phyloP scores from a whole-genome alignment of 2,888 invertebrate genomes.

The Campoletis raptor region DNA sequence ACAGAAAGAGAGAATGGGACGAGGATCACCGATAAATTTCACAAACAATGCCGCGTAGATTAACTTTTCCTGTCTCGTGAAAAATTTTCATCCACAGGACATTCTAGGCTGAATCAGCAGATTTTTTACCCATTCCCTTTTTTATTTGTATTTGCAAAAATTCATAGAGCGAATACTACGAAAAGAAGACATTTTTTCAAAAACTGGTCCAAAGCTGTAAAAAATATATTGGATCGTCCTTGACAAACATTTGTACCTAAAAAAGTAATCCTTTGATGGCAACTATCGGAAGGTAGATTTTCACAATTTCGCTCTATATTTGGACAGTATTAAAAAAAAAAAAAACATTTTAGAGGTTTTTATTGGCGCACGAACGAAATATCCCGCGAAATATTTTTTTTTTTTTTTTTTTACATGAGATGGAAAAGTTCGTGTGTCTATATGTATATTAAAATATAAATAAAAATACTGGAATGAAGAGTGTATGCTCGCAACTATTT shows the following conservation, averaged over 20 bases:
- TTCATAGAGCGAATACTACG: not conserved
- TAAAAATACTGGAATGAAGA: conserved; percentile 18
- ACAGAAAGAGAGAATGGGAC: conserved; percentile 24
- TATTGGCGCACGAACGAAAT: not conserved
- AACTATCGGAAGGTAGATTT: not conserved
- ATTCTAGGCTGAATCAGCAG: not conserved
- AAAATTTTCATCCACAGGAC: not conserved
- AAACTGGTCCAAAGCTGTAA: not conserved
- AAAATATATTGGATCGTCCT: not conserved
- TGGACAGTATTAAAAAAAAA: not conserved
- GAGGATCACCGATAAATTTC: conserved; percentile 59
- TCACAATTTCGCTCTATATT: not conserved
- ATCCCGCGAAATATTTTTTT: not conserved
- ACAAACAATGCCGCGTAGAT: conserved; percentile 50
- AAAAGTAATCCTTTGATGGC: not conserved
- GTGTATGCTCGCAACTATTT: conserved; percentile 41
- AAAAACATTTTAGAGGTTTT: not conserved
- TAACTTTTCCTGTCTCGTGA: not conserved
- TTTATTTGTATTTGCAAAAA: not conserved
- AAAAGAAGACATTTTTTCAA: not conserved
- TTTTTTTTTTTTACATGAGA: not conserved
- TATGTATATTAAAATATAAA: conserved; percentile 29
- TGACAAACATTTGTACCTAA: not conserved
- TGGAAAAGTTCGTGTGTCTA: not conserved
- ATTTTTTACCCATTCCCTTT: not conserved